phyloP scores from a whole-genome alignment of 2,797 vertebrate species.

The Sebastes alutus region DNA sequence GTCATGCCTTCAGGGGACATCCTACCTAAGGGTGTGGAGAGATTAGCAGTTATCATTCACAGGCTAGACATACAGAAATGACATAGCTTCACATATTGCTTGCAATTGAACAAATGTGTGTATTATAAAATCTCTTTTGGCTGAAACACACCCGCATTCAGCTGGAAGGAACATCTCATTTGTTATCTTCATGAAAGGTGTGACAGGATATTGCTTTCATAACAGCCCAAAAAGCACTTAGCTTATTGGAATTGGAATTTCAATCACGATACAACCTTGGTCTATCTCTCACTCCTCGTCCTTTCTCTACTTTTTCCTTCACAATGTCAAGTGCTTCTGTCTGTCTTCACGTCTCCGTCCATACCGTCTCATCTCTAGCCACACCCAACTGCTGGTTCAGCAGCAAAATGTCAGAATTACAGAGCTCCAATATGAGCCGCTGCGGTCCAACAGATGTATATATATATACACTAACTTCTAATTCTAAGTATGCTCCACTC shows the following conservation, averaged over 20 bases:
- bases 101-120: neutral
- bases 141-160: neutral
- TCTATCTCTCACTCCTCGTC: neutral
- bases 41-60: neutral
- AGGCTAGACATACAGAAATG: neutral
- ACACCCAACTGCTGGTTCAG: neutral
- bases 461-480: neutral
- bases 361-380: neutral
- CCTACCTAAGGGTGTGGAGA: neutral
- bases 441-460: conserved; percentile 10
- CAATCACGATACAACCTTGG: neutral
- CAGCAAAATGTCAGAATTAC: conserved; percentile 10
- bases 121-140: neutral
- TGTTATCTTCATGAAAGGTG: neutral
- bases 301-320: neutral
- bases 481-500: neutral
- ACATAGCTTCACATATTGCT: neutral
- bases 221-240: neutral
- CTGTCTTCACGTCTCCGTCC: neutral
- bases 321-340: neutral
- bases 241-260: neutral
- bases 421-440: conserved; percentile 5
- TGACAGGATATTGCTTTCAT: neutral
- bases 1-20: neutral
- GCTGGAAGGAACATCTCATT: neutral